These are phyloP conservation scores for Eucidaris tribuloides DNA, from an alignment of 35 echinoderm and acorn worm species.

Conservation along the genomic window DNA sequence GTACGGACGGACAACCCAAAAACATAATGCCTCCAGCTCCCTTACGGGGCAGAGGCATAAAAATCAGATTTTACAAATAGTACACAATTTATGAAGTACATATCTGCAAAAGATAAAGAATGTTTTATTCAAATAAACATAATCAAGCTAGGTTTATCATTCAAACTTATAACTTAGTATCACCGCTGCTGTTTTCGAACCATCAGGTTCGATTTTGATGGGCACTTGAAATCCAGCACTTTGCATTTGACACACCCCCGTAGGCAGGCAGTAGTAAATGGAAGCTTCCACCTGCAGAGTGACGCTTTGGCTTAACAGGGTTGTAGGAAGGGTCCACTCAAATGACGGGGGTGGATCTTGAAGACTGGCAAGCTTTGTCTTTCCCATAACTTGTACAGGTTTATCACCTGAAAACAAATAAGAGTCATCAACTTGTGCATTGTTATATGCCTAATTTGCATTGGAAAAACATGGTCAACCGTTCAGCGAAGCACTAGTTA, in stretches of 20 bases:
- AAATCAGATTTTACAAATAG: no score
- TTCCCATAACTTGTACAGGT: not conserved
- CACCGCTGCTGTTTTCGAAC: not conserved
- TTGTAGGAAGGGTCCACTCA: not conserved
- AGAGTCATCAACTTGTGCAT: not conserved
- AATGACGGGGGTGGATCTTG: not conserved
- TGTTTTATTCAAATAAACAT: no score
- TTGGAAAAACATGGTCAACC: not conserved
- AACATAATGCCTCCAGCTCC: no score
- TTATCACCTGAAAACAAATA: not conserved
- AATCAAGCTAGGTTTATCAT: no score
- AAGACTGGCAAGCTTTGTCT: not conserved
- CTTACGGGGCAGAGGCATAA: no score
- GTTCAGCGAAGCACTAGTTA: not conserved
- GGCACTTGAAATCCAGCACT: not conserved
- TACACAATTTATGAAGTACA: no score
- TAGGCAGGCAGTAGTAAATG: conserved; percentile 13
- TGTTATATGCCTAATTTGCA: no score
- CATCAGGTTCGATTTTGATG: not conserved
- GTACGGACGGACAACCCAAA: no score
- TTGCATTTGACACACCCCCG: not conserved
- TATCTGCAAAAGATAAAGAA: no score
- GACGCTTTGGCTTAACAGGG: not conserved
- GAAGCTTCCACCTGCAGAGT: conserved; percentile 2
- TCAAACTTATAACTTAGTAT: not conserved